Evolutionary conservation across 2,797 vertebrate species (phyloP).

Genomic region (Pelodytes ibericus): DNA sequence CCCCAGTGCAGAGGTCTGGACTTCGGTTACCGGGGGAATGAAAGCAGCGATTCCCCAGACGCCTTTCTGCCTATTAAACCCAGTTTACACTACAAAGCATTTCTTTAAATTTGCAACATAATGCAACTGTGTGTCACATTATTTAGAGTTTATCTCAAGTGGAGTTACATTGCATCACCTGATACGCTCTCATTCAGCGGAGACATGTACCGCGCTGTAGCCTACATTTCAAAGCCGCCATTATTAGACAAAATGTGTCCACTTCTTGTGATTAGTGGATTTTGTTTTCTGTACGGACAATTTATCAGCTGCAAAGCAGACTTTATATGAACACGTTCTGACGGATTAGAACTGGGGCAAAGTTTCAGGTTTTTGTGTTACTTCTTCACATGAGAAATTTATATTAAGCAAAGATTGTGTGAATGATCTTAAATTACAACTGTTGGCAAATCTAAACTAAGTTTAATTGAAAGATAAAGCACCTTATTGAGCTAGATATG

Average conservation of each 20-base stretch:
- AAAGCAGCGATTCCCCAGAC: slow-evolving; percentile 42
- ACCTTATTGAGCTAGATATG: too few species aligned
- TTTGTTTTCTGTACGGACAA: background rate
- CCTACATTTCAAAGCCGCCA: slow-evolving; percentile 45
- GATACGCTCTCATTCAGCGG: slow-evolving; percentile 38
- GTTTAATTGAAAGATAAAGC: too few species aligned
- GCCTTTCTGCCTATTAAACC: slow-evolving; percentile 48
- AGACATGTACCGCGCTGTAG: slow-evolving; percentile 37
- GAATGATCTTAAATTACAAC: too few species aligned
- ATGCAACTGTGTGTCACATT: slow-evolving; percentile 51
- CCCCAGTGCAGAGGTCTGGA: slow-evolving; percentile 28
- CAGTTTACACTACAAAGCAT: slow-evolving; percentile 51
- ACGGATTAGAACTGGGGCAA: too few species aligned
- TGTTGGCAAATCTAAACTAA: too few species aligned
- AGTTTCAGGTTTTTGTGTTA: too few species aligned
- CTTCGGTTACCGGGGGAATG: slow-evolving; percentile 39
- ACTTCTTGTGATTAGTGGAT: slow-evolving; percentile 20
- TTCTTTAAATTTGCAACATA: slow-evolving; percentile 51
- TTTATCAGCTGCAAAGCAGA: too few species aligned
- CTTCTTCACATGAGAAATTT: too few species aligned
- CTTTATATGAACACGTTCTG: too few species aligned
- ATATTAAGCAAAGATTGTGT: too few species aligned
- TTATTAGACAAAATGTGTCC: slow-evolving; percentile 44
- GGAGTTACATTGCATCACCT: slow-evolving; percentile 42
- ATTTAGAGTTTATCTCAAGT: slow-evolving; percentile 45